These are phyloP conservation scores for Epizoanthus scotinus DNA, from an alignment of 92 coral and sea anemone species.

Conservation along the genomic window DNA sequence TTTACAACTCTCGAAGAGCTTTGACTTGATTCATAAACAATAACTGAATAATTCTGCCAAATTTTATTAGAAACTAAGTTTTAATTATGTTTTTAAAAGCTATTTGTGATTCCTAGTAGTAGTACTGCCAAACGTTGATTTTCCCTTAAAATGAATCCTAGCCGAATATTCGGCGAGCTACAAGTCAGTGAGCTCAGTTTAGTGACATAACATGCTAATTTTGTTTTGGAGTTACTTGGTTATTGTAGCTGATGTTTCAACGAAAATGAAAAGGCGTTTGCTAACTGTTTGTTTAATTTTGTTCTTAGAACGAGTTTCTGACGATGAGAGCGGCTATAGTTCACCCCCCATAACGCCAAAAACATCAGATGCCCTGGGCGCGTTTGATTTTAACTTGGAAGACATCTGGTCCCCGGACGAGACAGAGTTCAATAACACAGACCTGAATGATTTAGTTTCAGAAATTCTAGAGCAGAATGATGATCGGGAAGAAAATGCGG, in stretches of 20 bases:
- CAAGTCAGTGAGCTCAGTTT: too few relatives aligned
- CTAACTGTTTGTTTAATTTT: background rate
- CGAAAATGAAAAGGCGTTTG: background rate
- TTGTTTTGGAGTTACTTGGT: background rate
- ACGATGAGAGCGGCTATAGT: conserved; percentile 6
- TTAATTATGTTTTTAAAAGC: too few relatives aligned
- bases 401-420: background rate
- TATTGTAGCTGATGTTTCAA: background rate
- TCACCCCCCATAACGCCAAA: background rate
- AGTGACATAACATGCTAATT: background rate
- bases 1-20: too few relatives aligned
- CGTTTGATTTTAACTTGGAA: background rate
- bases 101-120: too few relatives aligned
- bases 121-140: too few relatives aligned
- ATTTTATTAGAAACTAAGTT: too few relatives aligned
- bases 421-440: background rate
- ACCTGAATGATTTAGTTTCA: background rate
- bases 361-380: background rate
- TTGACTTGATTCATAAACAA: too few relatives aligned
- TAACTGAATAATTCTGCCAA: too few relatives aligned
- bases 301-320: background rate
- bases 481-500: background rate
- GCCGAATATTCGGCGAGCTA: too few relatives aligned
- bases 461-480: background rate
- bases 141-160: too few relatives aligned